Conservation (phyloP, 2,113 vertebrate species). For the Tapirus terrestris region DNA sequence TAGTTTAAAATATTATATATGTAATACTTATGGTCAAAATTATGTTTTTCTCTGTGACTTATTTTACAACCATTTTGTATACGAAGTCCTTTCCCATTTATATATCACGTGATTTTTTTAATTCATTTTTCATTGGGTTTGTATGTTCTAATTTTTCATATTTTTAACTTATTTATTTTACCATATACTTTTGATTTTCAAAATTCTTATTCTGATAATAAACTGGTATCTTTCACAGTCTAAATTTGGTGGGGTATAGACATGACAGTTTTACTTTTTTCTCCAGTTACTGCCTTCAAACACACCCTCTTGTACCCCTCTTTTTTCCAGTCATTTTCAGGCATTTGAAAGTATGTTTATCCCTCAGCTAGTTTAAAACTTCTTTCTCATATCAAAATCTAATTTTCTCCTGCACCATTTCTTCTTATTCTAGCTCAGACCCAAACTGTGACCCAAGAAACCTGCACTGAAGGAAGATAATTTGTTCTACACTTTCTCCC, state of each 20-base stretch:
- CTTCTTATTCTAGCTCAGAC: not conserved
- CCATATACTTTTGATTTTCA: not conserved
- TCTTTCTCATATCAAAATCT: not conserved
- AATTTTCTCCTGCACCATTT: not conserved
- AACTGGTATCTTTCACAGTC: not conserved
- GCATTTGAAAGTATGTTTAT: not conserved
- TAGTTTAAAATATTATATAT: not conserved
- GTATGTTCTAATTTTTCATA: not conserved
- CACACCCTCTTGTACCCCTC: not conserved
- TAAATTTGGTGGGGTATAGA: not conserved
- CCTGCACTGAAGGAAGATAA: not conserved
- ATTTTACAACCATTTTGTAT: not conserved
- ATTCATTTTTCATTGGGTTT: not conserved
- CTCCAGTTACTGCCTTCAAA: not conserved
- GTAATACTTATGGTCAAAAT: not conserved
- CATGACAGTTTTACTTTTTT: not conserved
- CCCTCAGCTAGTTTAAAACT: not conserved
- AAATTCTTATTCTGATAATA: conserved; percentile 7
- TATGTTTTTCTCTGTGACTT: not conserved
- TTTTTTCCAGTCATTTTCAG: not conserved
- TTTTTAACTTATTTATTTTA: conserved; percentile 16
- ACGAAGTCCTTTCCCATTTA: not conserved
- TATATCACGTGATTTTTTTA: not conserved
- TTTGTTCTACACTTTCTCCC: not conserved
- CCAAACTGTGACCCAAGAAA: not conserved